Conservation (phyloP, 1,140 invertebrate genomes). For the Anastrepha ludens region DNA sequence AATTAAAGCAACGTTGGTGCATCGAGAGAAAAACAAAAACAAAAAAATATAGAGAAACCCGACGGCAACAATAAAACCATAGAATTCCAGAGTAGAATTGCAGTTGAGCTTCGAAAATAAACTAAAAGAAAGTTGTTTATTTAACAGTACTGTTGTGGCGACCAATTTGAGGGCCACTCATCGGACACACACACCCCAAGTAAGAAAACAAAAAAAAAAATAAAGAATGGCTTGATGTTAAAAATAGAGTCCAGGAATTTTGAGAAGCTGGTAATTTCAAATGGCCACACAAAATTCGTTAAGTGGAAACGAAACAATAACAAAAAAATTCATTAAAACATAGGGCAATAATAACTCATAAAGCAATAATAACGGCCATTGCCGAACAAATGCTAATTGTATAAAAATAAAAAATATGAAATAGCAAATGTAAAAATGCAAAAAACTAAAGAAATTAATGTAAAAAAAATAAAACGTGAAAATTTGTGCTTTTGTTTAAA, state of each 20-base stretch:
- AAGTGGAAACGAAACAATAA: conserved; percentile 5
- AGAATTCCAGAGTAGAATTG: background rate
- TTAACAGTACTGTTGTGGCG: background rate
- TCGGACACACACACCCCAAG: background rate
- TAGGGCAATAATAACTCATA: background rate
- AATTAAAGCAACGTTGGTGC: background rate
- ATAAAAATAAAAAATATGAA: background rate
- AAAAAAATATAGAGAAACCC: background rate
- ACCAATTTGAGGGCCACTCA: conserved; percentile 32
- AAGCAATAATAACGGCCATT: background rate
- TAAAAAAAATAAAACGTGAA: too few relatives aligned
- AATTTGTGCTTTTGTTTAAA: background rate
- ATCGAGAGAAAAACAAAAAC: background rate
- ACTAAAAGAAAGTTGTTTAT: background rate
- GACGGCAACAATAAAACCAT: background rate
- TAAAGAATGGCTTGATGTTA: background rate
- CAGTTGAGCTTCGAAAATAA: background rate
- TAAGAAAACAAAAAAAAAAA: background rate
- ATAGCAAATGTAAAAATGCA: too few relatives aligned
- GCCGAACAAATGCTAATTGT: background rate
- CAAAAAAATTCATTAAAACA: background rate
- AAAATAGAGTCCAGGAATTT: conserved; percentile 1
- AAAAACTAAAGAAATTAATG: too few relatives aligned
- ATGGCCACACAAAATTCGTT: background rate
- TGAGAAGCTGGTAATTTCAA: conserved; percentile 12